Evolutionary conservation across 2,113 vertebrate genomes (phyloP), one percentile per base, ranked within the genome.

Genomic region (Fukomys damarensis): DNA sequence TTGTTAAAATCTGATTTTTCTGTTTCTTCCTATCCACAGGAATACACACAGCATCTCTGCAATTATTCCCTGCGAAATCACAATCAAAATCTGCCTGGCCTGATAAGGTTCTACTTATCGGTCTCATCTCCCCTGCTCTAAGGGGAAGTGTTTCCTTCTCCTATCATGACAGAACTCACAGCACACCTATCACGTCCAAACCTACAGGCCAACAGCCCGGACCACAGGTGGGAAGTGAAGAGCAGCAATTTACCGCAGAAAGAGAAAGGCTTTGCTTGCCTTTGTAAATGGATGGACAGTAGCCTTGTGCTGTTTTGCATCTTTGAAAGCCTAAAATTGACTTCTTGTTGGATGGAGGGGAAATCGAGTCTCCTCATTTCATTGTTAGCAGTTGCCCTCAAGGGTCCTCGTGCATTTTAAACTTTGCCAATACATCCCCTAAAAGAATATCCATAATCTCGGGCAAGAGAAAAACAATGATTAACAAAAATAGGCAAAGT

Each of bases 311-410:
- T 43, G 5, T 65, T 93, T 63, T 84, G 17, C 17, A 22, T 49
- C 94, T 38, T 52, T n/a, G 26, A 61, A 89, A 95, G 4, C 81
- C 91, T 86, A 97, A 79, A 97, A 94, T 28, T 66, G 24, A 94
- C 94, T 95, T 90, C 89, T 89, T 5, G 17, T 93, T 92, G 91
- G 77, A 89, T 14, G 77, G 92, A 95, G 5, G 41, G 32, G 54
- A 90, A 95, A 95, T 80, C 72, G 68, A 84, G 59, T 11, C 26
- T n/a, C 58, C 79, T 56, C 32, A 26, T 86, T 68, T 83, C 43
- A 49, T 38, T 17, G 74, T 61, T 96, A 7, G 20, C 72, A 32
- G 38, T 56, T 97, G 61, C 13, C 77, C 30, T 28, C 19, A 59
- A 46, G 28, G 54, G 30, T 43, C 87, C 85, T 56, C 81, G 90